Conservation (phyloP, 2,113 vertebrate genomes). For the Petrocephalus zakoni region DNA sequence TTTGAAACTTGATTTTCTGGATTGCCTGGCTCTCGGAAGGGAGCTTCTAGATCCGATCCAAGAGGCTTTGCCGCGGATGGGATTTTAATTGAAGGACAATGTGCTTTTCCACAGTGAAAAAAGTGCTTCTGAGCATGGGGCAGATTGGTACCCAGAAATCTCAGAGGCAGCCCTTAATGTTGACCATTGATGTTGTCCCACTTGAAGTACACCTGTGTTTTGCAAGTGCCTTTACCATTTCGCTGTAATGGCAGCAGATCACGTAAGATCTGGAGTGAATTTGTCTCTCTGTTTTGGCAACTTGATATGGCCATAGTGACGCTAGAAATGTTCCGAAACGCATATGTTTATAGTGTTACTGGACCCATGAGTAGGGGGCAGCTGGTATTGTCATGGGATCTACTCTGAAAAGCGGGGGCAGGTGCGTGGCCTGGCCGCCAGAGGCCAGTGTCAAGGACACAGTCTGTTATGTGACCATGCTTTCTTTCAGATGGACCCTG, state of each 20-base stretch:
- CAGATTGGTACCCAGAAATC: not conserved
- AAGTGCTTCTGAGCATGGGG: not conserved
- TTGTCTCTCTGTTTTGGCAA: not conserved
- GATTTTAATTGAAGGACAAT: not conserved
- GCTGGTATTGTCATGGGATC: not conserved
- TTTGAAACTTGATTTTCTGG: not conserved
- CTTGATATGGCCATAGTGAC: not conserved
- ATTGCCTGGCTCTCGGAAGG: not conserved
- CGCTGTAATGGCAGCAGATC: not conserved
- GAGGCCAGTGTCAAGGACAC: constrained; percentile 3
- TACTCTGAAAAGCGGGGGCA: not conserved
- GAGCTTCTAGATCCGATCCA: not conserved
- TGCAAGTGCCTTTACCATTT: not conserved
- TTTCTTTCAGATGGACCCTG: not conserved
- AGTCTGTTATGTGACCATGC: not conserved
- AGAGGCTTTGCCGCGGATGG: not conserved
- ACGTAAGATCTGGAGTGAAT: not conserved
- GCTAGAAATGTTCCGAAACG: not conserved
- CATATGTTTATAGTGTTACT: not conserved
- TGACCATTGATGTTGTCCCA: not conserved
- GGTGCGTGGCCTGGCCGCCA: not conserved
- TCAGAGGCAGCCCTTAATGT: not conserved
- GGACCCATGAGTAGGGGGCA: not conserved
- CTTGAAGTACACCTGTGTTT: not conserved
- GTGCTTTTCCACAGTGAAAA: not conserved